Evolutionary conservation across 2,113 vertebrate genomes (phyloP).

Genomic region (Lycaon pictus): DNA sequence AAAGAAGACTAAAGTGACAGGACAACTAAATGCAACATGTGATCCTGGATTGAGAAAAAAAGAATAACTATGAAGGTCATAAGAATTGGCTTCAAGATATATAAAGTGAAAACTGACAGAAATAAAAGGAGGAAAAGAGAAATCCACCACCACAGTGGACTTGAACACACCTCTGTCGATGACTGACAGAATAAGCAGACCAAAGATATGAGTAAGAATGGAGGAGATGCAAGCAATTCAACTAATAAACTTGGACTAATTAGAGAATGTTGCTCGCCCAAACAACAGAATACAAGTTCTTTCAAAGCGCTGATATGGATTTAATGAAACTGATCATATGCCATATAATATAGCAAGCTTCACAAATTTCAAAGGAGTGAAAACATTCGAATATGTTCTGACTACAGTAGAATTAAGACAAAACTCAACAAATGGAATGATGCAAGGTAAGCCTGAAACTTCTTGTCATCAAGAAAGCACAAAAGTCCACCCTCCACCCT

Average conservation of each 20-base stretch:
- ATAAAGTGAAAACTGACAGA: neutral
- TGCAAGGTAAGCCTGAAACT: neutral
- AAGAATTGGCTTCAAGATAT: neutral
- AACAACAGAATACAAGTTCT: neutral
- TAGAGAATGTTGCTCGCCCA: neutral
- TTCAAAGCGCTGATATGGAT: neutral
- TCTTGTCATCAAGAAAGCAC: neutral
- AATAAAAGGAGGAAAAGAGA: neutral
- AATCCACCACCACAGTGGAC: neutral
- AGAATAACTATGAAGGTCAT: neutral
- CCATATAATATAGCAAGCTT: neutral
- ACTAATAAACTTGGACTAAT: neutral
- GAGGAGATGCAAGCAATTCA: neutral
- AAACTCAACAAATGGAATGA: neutral
- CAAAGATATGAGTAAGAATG: neutral
- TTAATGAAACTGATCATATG: neutral
- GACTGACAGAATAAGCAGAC: neutral
- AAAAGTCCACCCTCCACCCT: neutral
- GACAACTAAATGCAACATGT: neutral
- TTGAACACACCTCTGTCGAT: neutral
- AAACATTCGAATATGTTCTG: neutral
- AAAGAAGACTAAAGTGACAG: slow-evolving; percentile 4
- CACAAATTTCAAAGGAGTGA: neutral
- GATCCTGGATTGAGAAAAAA: neutral
- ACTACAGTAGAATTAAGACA: neutral